Conservation (phyloP, 2,113 vertebrate species). For the Redunca redunca region DNA sequence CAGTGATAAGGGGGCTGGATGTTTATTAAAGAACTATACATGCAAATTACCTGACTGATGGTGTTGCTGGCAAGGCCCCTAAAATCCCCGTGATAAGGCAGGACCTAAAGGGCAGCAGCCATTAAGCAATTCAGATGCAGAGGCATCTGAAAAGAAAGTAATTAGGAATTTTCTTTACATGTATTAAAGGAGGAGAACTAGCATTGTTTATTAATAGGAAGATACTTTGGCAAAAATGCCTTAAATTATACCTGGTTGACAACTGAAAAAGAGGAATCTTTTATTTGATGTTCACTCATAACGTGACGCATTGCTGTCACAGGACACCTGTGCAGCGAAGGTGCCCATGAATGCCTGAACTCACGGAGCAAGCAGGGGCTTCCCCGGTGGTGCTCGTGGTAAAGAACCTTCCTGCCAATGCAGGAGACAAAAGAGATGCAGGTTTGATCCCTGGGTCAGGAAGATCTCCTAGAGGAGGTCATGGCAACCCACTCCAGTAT, state of each 20-base stretch:
- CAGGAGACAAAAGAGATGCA: not conserved
- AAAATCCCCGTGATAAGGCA: slow-evolving; percentile 41
- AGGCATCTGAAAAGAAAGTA: slow-evolving; percentile 1
- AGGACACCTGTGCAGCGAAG: not conserved
- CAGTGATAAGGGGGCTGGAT: slow-evolving; percentile 28
- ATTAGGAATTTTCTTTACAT: slow-evolving; percentile 43
- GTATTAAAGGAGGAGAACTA: not conserved
- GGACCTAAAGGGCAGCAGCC: slow-evolving; percentile 43
- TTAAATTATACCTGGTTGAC: not conserved
- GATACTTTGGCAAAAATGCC: not conserved
- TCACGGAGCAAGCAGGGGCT: not conserved
- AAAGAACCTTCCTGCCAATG: not conserved
- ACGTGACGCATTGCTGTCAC: not conserved
- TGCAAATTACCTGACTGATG: slow-evolving; percentile 42
- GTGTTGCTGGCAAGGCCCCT: slow-evolving; percentile 36
- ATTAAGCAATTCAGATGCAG: slow-evolving; percentile 61
- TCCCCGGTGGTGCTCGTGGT: not conserved
- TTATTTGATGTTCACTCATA: not conserved
- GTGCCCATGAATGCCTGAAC: not conserved
- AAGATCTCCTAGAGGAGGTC: not conserved
- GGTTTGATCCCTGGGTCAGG: not conserved
- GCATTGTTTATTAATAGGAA: slow-evolving; percentile 28
- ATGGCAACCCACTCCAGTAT: not conserved
- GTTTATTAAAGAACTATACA: slow-evolving; percentile 65
- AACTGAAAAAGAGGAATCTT: not conserved